Conservation (phyloP, 2,797 vertebrate species). For the Anisognathus igniventris region DNA sequence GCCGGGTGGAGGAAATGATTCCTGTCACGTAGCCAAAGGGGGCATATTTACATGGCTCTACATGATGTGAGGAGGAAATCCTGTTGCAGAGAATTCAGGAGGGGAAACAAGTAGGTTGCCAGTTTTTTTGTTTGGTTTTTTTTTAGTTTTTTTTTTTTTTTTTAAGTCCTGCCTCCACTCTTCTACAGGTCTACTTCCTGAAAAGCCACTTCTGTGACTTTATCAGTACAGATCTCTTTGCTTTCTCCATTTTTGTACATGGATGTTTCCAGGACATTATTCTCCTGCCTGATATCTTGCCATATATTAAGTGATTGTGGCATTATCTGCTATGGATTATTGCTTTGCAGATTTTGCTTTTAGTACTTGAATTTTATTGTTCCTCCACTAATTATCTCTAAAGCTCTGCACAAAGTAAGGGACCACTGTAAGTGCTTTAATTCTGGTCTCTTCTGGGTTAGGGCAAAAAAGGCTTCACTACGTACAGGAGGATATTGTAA, state of each 20-base stretch:
- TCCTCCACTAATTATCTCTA: background rate
- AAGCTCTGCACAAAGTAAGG: constrained; percentile 23
- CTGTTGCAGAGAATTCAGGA: constrained; percentile 41
- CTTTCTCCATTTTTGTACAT: background rate
- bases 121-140: background rate
- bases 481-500: background rate
- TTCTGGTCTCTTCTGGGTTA: constrained; percentile 11
- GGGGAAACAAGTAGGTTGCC: constrained; percentile 28
- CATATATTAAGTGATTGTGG: background rate
- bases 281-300: background rate
- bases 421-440: constrained; percentile 9
- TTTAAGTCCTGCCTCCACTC: background rate
- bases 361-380: background rate
- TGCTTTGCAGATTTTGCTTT: constrained; percentile 34
- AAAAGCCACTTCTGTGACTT: background rate
- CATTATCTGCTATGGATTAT: background rate
- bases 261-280: background rate
- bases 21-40: constrained; percentile 61
- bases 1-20: constrained; percentile 62
- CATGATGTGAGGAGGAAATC: constrained; percentile 67
- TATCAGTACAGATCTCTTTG: background rate
- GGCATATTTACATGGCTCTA: constrained; percentile 57
- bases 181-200: constrained; percentile 27
- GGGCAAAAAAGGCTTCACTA: background rate
- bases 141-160: background rate